Evolutionary conservation across 2,113 vertebrate genomes (phyloP), one percentile per base, ranked within the genome.

Genomic region (Phaethon lepturus): DNA sequence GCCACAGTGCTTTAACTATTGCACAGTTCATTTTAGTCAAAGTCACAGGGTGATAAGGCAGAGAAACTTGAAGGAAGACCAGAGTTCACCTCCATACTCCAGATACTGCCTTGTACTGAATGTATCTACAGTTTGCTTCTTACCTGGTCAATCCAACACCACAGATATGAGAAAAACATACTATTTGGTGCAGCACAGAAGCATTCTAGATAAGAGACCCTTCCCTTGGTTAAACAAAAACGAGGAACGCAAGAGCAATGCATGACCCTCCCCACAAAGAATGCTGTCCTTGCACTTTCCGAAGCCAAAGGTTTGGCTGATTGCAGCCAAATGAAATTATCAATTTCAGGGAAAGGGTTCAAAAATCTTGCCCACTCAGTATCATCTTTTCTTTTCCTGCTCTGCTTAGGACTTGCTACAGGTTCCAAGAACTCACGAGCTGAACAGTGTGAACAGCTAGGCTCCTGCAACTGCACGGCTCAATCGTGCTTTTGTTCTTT

Each of bases 361-460:
- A 59, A 79, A 75, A 40, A 68, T 17, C 33, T 63, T 72, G 35
- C 23, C 22, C 62, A 87, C 63, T 79, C 49, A n/a, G 18, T 59
- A 68, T 60, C 13, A 7, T 47, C 29, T 53, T 77, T 47, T 76
- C 62, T 78, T 63, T 17, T 8, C 24, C 33, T 6, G 2, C 16
- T 84, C 52, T 88, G 23, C 60, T 86, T 52, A 81, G 5, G 55
- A 84, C 52, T 92, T 82, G 83, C 67, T 91, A 59, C 3, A 1
- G 77, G 59, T 96, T 87, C 56, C 60, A 94, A 78, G 80, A 93
- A 85, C 73, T 87, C 60, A 45, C 80, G 84, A 56, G n/a, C 40
- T 59, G 42, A 86, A 72, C 0, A 0, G 29, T 29, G 12, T 42
- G 38, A 94, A 89, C 26, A 95, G 40, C 17, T 12, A 77, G 59